These are phyloP conservation scores for Tokudaia tokunoshimensis DNA, from an alignment of 2,797 vertebrate genomes.

Conservation along the genomic window DNA sequence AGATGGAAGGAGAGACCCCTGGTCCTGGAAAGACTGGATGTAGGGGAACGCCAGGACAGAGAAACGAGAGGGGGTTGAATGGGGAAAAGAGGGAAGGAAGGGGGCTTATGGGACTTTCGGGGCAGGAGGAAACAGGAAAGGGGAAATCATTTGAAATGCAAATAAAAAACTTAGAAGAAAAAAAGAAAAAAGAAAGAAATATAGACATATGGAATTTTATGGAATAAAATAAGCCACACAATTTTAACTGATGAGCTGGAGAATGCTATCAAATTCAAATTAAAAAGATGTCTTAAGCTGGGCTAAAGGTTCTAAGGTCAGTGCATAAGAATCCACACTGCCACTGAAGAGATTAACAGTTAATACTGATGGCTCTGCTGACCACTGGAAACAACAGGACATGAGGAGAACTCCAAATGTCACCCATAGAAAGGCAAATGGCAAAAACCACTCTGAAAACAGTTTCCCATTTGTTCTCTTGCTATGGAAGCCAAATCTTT, in stretches of 20 bases:
- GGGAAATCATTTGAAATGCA: no score
- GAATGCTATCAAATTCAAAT: background rate
- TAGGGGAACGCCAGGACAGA: no score
- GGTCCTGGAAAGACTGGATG: no score
- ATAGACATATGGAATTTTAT: background rate
- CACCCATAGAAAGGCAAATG: background rate
- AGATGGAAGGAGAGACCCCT: no score
- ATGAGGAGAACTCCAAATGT: background rate
- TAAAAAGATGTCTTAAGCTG: background rate
- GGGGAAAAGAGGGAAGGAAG: no score
- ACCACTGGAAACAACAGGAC: background rate
- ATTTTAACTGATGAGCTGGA: background rate
- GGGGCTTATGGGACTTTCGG: no score
- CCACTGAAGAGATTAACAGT: background rate
- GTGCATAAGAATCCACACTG: background rate
- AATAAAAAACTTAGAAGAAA: no score
- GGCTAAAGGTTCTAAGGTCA: background rate
- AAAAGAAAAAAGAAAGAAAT: background rate
- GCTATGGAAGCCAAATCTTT: background rate
- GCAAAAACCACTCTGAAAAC: background rate
- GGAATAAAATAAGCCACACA: background rate
- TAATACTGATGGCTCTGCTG: background rate
- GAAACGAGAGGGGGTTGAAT: no score
- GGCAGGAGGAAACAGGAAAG: no score
- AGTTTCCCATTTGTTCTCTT: background rate